phyloP scores from a whole-genome alignment of 2,113 vertebrate species.

The Calonectris borealis region DNA sequence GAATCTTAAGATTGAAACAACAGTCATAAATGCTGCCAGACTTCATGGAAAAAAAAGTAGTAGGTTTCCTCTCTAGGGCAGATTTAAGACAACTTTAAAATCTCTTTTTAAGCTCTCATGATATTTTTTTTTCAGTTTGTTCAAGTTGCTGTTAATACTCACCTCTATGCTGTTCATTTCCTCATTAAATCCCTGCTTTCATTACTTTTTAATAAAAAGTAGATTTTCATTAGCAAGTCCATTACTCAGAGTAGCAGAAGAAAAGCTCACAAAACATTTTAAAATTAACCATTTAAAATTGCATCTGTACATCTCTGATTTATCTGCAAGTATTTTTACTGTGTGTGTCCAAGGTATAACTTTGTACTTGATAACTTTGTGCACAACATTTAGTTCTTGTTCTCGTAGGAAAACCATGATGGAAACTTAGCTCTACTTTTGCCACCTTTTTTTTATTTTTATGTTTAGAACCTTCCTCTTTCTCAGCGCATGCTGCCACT shows the following conservation, averaged over 20 bases:
- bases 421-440: not conserved
- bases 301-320: not conserved
- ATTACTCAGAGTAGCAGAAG: not conserved
- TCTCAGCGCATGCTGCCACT: accelerated
- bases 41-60: not conserved
- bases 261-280: not conserved
- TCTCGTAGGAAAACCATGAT: not conserved
- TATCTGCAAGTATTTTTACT: not conserved
- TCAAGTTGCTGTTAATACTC: not conserved
- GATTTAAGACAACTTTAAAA: not conserved
- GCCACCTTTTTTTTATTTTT: not conserved
- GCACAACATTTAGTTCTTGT: not conserved
- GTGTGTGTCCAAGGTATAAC: not conserved
- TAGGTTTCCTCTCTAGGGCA: not conserved
- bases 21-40: not conserved
- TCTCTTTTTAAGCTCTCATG: not conserved
- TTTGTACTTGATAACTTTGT: not conserved
- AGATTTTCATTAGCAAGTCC: not conserved
- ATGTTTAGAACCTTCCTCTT: not conserved
- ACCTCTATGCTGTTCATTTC: not conserved
- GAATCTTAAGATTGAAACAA: not conserved
- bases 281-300: not conserved
- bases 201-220: not conserved
- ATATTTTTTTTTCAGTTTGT: not conserved
- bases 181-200: not conserved